Base-by-base conservation (phyloP, 2,797 vertebrate genomes). In the Dryobates pubescens region DNA sequence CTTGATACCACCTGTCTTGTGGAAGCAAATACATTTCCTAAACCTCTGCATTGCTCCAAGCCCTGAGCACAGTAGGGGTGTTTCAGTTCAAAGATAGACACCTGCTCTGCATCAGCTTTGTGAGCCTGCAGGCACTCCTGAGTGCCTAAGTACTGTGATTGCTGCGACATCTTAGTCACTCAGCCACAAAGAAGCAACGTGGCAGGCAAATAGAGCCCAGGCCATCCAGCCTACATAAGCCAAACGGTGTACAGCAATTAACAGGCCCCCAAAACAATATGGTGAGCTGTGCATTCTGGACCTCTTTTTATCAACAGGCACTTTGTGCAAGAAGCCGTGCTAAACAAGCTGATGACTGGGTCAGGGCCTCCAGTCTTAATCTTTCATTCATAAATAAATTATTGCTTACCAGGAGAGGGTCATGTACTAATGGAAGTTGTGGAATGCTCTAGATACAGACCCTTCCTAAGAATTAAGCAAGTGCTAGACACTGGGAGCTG, bases 91-190 rank as follows among this genome's bases (percentile, higher is more conserved):
- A 62, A 56, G 58, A n/a, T 26, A 86, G 71, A 23, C 63, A 57
- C 41, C 78, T 84, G 74, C 71, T 92, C 61, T 9, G 14, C 34
- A 49, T 5, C 34, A 12, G 9, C 4, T 70, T 1, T 2, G 23
- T 4, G 36, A 70, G 67, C 29, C 75, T 20, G n/a, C 64, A 30
- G 68, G 69, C 57, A 3, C 34, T 29, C 43, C 68, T 13, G 26
- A 58, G 10, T 0, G 0, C 32, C 51, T 41, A 0, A 3, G 38
- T 9, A 4, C 56, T 26, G 59, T 4, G 13, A 13, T 1, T 41
- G 63, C 56, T 75, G 63, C 7, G 24, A 65, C 56, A 47, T 17
- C 43, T 14, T 9, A 10, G 74, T 53, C 64, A 14, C 57, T 68
- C 56, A 54, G 73, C 20, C 57, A 9, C 17, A 17, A 6, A 81